These are phyloP conservation scores for Fulmarus glacialis DNA, from an alignment of 2,113 vertebrate species.

Conservation along the genomic window DNA sequence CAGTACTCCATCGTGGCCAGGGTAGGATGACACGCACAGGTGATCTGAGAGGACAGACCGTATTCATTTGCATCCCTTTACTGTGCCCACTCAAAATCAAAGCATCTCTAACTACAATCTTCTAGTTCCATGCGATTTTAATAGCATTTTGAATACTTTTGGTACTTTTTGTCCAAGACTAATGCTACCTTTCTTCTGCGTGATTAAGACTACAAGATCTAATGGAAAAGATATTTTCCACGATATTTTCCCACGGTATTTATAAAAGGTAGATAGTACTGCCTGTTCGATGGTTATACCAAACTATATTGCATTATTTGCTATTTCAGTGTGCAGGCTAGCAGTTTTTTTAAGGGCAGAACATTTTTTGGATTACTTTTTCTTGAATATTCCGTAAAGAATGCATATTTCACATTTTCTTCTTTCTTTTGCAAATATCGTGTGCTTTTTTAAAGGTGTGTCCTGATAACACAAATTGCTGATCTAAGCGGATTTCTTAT, in stretches of 20 bases:
- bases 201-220: not conserved
- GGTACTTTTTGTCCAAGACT: not conserved
- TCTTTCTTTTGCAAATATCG: not conserved
- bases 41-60: rapidly evolving
- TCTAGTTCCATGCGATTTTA: not conserved
- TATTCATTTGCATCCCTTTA: not conserved
- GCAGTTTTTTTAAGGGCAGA: not conserved
- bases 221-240: not conserved
- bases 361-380: not conserved
- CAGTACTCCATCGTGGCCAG: rapidly evolving
- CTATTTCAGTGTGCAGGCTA: not conserved
- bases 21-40: not conserved
- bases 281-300: not conserved
- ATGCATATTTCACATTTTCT: conserved; percentile 39
- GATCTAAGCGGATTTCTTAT: conserved; percentile 23
- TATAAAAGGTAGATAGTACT: not conserved
- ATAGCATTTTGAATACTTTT: not conserved
- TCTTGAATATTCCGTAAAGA: not conserved
- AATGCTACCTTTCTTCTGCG: not conserved
- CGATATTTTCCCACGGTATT: not conserved
- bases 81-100: not conserved
- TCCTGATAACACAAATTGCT: conserved; percentile 33
- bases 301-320: not conserved
- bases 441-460: not conserved
- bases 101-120: not conserved